These are phyloP conservation scores for Neodiprion fabricii DNA, from an alignment of 1,140 invertebrate genomes.

Conservation along the genomic window DNA sequence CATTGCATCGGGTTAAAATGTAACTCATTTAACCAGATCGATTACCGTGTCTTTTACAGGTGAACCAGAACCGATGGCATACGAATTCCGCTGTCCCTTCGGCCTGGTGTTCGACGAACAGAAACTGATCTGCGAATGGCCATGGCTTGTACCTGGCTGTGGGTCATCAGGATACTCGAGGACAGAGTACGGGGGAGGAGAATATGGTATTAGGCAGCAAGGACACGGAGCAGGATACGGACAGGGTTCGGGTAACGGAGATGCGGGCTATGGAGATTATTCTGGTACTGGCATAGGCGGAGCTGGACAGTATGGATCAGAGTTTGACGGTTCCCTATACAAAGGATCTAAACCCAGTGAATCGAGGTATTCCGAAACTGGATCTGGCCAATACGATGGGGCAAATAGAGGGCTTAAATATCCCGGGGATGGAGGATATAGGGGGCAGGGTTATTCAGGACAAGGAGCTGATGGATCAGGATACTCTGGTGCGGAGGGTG, in stretches of 20 bases:
- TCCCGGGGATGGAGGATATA: neutral
- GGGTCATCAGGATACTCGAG: conserved; percentile 53
- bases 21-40: neutral
- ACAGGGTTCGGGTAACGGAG: conserved; percentile 9
- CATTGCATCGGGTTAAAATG: neutral
- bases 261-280: conserved; percentile 6
- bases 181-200: conserved; percentile 8
- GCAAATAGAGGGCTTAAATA: neutral
- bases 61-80: conserved; percentile 66
- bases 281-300: neutral
- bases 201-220: neutral
- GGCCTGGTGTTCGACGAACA: conserved; percentile 80
- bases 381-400: neutral
- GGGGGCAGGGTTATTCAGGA: neutral
- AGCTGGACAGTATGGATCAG: neutral
- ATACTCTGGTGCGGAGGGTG: neutral
- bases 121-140: conserved; percentile 80
- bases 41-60: conserved; percentile 33
- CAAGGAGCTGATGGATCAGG: conserved; percentile 12
- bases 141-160: conserved; percentile 78
- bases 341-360: conserved; percentile 10
- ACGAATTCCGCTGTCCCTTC: conserved; percentile 85
- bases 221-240: conserved; percentile 18
- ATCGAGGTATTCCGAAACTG: conserved; percentile 11
- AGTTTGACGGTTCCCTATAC: neutral